Conservation (phyloP, 1,140 invertebrate genomes). For the Bombus consobrinus region DNA sequence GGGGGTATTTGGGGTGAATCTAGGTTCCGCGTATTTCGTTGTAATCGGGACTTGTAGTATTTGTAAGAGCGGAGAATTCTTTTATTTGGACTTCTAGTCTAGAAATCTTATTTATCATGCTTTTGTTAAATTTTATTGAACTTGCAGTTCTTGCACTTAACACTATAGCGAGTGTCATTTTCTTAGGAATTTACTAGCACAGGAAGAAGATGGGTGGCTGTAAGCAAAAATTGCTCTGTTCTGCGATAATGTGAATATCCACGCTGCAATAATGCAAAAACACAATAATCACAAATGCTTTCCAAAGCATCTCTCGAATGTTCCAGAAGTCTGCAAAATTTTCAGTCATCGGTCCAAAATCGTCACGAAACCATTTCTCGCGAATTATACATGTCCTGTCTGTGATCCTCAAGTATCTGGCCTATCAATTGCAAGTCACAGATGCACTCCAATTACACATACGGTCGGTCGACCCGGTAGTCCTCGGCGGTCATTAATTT, state of each 20-base stretch:
- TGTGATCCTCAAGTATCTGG: constrained; percentile 23
- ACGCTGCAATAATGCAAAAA: too few relatives aligned
- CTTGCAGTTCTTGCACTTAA: too few relatives aligned
- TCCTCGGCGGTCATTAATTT: constrained; percentile 44
- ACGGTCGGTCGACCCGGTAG: constrained; percentile 16
- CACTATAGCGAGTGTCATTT: too few relatives aligned
- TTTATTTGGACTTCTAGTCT: not conserved
- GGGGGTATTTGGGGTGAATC: not conserved
- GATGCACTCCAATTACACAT: constrained; percentile 34
- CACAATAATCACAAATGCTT: not conserved
- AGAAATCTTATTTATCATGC: not conserved
- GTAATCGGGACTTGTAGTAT: not conserved
- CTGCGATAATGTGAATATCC: too few relatives aligned
- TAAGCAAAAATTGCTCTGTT: too few relatives aligned
- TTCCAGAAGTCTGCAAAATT: not conserved
- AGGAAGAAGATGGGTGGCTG: too few relatives aligned
- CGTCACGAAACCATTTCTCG: too few relatives aligned
- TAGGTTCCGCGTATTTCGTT: not conserved
- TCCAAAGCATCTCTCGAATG: not conserved
- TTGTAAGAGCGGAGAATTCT: not conserved
- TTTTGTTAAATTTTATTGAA: too few relatives aligned
- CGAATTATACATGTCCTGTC: not conserved
- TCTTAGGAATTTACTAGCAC: too few relatives aligned
- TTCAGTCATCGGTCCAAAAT: not conserved
- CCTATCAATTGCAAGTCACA: constrained; percentile 37